These are phyloP conservation scores for Cheilosia variabilis DNA, from an alignment of 2,888 invertebrate genomes.

Conservation along the genomic window DNA sequence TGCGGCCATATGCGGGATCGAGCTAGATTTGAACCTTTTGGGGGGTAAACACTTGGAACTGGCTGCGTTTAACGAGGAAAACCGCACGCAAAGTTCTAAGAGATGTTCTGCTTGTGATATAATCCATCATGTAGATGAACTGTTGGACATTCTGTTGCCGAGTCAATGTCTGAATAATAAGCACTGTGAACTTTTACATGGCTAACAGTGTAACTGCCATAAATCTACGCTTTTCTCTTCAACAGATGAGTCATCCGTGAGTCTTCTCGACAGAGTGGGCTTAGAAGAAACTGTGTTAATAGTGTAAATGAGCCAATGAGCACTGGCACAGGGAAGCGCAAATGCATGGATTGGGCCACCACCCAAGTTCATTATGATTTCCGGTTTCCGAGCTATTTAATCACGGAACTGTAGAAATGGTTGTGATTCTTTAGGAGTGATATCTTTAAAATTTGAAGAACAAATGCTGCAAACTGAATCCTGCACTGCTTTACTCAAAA, in stretches of 20 bases:
- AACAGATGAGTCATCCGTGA: neutral
- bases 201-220: neutral
- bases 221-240: neutral
- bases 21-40: conserved; percentile 45
- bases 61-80: conserved; percentile 41
- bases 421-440: too few species aligned
- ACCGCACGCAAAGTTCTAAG: conserved; percentile 56
- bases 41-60: conserved; percentile 20
- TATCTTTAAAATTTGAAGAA: too few species aligned
- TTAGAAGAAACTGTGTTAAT: too few species aligned
- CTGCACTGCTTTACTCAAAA: too few species aligned
- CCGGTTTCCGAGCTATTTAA: too few species aligned
- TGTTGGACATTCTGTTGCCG: conserved; percentile 48
- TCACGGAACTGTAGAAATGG: too few species aligned
- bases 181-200: conserved; percentile 5
- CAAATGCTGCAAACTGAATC: too few species aligned
- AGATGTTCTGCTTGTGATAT: conserved; percentile 58
- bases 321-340: too few species aligned
- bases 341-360: too few species aligned
- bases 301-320: too few species aligned
- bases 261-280: too few species aligned
- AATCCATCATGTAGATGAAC: conserved; percentile 65
- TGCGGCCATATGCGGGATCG: conserved; percentile 21
- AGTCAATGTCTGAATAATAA: conserved; percentile 62
- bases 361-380: too few species aligned